Percentiles rank a stretch among this genome's conserved stretches.
phyloP scores from a whole-genome alignment of 2,113 vertebrate genomes.

The Natator depressus region DNA sequence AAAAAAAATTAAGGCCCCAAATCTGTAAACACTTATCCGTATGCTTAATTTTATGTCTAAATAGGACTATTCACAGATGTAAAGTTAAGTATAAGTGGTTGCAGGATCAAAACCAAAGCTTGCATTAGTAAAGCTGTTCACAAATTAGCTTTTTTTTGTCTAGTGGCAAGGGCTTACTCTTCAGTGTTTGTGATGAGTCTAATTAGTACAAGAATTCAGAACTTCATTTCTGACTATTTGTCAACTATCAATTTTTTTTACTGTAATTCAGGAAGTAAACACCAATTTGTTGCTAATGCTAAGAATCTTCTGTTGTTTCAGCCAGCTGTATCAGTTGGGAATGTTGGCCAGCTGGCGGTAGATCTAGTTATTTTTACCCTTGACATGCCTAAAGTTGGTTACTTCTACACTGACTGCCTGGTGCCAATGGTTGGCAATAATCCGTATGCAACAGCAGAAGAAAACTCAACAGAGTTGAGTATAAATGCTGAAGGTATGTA shows the following conservation, averaged over 20 bases:
- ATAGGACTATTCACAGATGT: neutral
- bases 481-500: slow-evolving; percentile 91
- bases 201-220: neutral
- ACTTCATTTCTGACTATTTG: neutral
- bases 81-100: neutral
- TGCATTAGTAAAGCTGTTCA: neutral
- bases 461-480: slow-evolving; percentile 85
- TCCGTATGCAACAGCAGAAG: slow-evolving; percentile 85
- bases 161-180: neutral
- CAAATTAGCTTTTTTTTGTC: neutral
- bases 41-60: neutral
- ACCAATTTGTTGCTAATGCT: neutral
- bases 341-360: slow-evolving; percentile 92
- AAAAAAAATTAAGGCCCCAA: neutral
- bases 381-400: slow-evolving; percentile 87
- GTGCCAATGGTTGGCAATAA: slow-evolving; percentile 96
- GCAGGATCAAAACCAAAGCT: neutral
- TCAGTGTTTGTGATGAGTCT: neutral
- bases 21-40: neutral
- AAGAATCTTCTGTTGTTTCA: slow-evolving; percentile 64
- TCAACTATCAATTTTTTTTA: accelerated
- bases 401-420: slow-evolving; percentile 93
- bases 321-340: slow-evolving; percentile 97
- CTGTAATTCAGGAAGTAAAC: neutral
- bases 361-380: slow-evolving; percentile 94